Evolutionary conservation across 1,140 invertebrate species (phyloP), one percentile per base, ranked within the genome.

Genomic region (Papilio polyxenes): DNA sequence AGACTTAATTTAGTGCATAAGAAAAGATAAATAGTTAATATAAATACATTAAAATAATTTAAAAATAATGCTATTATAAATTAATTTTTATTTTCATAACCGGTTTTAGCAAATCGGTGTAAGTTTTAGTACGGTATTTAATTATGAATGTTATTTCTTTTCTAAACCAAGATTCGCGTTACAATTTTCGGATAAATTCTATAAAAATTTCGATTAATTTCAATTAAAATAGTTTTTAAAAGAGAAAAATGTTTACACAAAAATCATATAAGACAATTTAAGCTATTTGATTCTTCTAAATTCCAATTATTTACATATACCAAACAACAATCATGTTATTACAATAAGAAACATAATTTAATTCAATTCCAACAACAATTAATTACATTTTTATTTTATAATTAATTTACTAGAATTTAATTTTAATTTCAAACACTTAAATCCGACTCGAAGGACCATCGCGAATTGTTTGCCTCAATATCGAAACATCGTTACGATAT

Each of bases 311-410:
- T 62, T 62, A 62, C 59, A 62, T 59, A 59, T 62, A 62, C 59
- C 59, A 62, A 62, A 23, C 76, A 82, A 82, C 80, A 82, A 80
- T 83, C 59, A 81, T 83, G 17, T 81, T 85, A 75, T 74, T 74
- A 74, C 31, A 31, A 31, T 69, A 69, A 37, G 20, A 69, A 44
- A n/a, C 31, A 40, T 74, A n/a, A 44, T 49, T 44, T 49, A 85
- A 86, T 86, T 86, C 89, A 89, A 90, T 89, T 89, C 88, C 87
- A 89, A 90, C 89, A 88, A 90, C 87, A 86, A 86, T 87, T 88
- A 84, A 87, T 83, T 85, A 65, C 10, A 77, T 86, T 85, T 77
- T 80, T 31, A 31, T 31, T 85, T 86, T 82, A 44, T 82, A 82
- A 20, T n/a, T 48, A 75, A 9, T 51, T 51, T 11, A 51, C 49